Conservation (phyloP, 2,113 vertebrate genomes). For the Cololabis saira region DNA sequence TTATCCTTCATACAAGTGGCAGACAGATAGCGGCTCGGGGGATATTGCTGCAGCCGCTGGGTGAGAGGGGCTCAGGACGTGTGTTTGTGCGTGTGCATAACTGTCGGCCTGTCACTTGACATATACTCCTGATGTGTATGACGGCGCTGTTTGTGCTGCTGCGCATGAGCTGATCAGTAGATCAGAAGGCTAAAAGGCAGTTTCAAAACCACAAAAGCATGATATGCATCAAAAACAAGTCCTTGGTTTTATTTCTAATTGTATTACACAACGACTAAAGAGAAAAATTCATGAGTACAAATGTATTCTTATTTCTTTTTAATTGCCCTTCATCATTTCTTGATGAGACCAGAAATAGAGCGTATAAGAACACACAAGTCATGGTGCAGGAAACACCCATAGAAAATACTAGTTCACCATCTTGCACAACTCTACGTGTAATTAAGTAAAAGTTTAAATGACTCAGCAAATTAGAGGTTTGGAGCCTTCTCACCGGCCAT, state of each 20-base stretch:
- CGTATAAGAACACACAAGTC: background rate
- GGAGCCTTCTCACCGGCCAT: conserved; percentile 26
- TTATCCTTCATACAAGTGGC: conserved; percentile 77
- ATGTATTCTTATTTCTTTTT: background rate
- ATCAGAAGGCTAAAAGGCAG: conserved; percentile 31
- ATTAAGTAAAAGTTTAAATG: conserved; percentile 5
- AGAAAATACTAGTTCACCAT: conserved; percentile 12
- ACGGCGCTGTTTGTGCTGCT: conserved; percentile 45
- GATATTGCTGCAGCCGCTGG: conserved; percentile 62
- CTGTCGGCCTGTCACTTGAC: conserved; percentile 70
- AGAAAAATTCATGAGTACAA: background rate
- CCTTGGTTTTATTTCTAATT: background rate
- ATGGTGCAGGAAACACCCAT: background rate
- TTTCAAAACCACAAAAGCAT: conserved; percentile 5
- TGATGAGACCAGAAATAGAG: background rate
- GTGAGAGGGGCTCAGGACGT: conserved; percentile 49
- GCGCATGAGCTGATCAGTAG: conserved; percentile 47
- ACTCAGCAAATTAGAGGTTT: conserved; percentile 13
- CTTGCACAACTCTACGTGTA: conserved; percentile 4
- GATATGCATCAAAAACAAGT: conserved; percentile 7
- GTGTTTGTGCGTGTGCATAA: conserved; percentile 45
- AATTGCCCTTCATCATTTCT: background rate
- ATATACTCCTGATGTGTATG: conserved; percentile 70
- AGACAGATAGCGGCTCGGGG: conserved; percentile 74
- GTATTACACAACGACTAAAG: background rate